Evolutionary conservation across 2,113 vertebrate species (phyloP).

Genomic region (Micromys minutus): DNA sequence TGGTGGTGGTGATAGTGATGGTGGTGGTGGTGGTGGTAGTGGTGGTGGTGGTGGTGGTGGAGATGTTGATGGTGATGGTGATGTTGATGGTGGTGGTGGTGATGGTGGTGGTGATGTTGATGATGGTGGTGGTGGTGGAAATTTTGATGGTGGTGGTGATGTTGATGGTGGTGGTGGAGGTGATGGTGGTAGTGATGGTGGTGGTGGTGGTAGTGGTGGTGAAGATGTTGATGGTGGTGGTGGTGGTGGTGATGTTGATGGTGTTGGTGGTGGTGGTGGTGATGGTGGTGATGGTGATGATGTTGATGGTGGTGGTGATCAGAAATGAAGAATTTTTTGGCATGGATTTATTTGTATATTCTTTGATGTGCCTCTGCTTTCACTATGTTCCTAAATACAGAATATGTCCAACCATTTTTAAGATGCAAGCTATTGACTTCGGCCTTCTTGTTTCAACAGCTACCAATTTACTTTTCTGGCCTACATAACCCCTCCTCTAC

Average conservation of each 20-base stretch:
- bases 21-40: too few relatives aligned
- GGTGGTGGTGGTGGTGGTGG: neutral
- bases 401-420: neutral
- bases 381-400: neutral
- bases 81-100: neutral
- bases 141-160: fast-evolving
- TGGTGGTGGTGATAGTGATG: neutral
- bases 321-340: neutral
- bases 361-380: neutral
- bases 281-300: neutral
- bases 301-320: neutral
- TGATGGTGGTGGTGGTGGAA: too few relatives aligned
- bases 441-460: neutral
- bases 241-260: fast-evolving
- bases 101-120: too few relatives aligned
- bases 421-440: neutral
- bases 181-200: fast-evolving
- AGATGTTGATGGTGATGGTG: neutral
- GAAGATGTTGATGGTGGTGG: neutral
- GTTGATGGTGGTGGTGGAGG: neutral
- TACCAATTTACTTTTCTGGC: neutral
- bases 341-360: neutral
- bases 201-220: too few relatives aligned
- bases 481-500: neutral
- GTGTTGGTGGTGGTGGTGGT: too few relatives aligned